phyloP scores from a whole-genome alignment of 2,113 vertebrate genomes.

The Athene cunicularia region DNA sequence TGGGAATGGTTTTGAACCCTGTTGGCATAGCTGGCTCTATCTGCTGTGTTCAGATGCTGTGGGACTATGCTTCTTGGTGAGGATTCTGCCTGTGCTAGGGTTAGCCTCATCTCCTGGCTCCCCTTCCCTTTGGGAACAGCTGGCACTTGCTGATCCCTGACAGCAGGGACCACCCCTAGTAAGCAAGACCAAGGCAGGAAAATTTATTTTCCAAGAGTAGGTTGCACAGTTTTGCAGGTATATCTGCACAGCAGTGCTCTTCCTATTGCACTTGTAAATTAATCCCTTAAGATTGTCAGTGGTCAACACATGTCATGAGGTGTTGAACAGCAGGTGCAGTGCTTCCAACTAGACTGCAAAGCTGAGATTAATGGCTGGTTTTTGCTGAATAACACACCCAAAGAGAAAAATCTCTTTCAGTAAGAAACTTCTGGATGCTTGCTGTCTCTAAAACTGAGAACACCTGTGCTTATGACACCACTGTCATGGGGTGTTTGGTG shows the following conservation, averaged over 20 bases:
- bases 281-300: neutral
- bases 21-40: neutral
- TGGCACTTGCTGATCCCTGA: neutral
- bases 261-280: neutral
- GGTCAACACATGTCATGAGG: neutral
- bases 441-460: neutral
- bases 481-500: too few relatives aligned
- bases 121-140: neutral
- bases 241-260: neutral
- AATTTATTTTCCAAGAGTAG: neutral
- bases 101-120: neutral
- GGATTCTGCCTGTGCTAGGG: neutral
- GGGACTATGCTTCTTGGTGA: neutral
- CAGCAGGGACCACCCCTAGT: accelerated
- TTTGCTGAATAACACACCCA: neutral
- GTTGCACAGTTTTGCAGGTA: neutral
- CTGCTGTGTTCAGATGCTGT: neutral
- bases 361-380: neutral
- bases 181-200: neutral
- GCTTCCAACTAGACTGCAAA: neutral
- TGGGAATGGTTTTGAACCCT: neutral
- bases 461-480: accelerated
- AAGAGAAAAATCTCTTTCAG: neutral
- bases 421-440: neutral
- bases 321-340: too few relatives aligned